Evolutionary conservation across 2,888 invertebrate genomes (phyloP).

Genomic region (Idaea straminata): DNA sequence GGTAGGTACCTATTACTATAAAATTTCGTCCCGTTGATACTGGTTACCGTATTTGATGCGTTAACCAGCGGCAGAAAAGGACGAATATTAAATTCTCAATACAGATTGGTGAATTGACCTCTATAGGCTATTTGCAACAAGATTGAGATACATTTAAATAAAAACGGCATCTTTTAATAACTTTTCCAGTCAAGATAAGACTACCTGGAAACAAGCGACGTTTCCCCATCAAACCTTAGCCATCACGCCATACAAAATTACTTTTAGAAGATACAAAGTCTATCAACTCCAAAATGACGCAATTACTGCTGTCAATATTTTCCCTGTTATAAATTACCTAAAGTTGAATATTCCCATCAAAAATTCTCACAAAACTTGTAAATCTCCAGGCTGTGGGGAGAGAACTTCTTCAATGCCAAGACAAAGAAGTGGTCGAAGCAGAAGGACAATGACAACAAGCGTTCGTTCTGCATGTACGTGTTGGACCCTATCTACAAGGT

Average conservation of each 20-base stretch:
- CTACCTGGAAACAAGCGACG: too few relatives aligned
- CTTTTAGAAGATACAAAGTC: too few relatives aligned
- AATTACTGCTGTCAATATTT: too few relatives aligned
- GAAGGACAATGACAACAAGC: slow-evolving; percentile 94
- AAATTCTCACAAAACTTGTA: background rate
- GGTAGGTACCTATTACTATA: background rate
- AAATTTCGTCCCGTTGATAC: slow-evolving; percentile 66
- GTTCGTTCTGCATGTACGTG: slow-evolving; percentile 99
- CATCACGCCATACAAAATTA: too few relatives aligned
- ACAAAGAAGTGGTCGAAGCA: slow-evolving; percentile 99
- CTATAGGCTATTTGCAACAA: slow-evolving; percentile 46
- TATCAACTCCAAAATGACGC: too few relatives aligned
- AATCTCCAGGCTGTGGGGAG: slow-evolving; percentile 91
- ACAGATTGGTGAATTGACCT: slow-evolving; percentile 43
- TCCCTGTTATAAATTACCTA: too few relatives aligned
- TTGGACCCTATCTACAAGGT: slow-evolving; percentile 99
- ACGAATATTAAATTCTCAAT: slow-evolving; percentile 56
- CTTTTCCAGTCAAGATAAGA: too few relatives aligned
- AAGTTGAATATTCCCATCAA: background rate
- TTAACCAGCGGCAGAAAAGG: slow-evolving; percentile 73
- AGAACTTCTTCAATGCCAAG: slow-evolving; percentile 98
- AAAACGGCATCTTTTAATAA: too few relatives aligned
- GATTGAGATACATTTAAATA: slow-evolving; percentile 48
- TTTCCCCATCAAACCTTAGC: too few relatives aligned
- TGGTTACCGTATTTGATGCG: slow-evolving; percentile 60